Evolutionary conservation across 2,797 vertebrate species (phyloP).

Genomic region (Petrocephalus schoutedeni): DNA sequence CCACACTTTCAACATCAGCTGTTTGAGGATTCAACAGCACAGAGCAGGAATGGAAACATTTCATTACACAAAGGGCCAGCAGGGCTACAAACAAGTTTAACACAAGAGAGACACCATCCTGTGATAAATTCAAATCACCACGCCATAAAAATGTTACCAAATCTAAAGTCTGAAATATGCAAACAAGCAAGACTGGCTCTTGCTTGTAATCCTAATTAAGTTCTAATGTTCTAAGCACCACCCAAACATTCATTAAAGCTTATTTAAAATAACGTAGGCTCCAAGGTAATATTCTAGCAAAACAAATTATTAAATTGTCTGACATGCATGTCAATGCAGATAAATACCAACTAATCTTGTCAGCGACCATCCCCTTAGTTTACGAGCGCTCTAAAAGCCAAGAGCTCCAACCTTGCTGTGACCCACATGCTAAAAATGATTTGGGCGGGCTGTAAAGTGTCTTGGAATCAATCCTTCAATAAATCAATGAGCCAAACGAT

Average conservation of each 20-base stretch:
- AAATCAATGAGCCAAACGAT: conserved; percentile 36
- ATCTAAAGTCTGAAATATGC: not conserved
- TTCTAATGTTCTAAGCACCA: not conserved
- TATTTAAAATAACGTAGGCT: not conserved
- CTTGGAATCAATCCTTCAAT: not conserved
- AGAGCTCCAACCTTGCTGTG: not conserved
- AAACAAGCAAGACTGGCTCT: not conserved
- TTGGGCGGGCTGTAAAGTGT: conserved; percentile 5
- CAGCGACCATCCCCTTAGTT: not conserved
- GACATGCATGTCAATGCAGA: not conserved
- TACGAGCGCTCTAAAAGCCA: not conserved
- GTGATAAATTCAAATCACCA: not conserved
- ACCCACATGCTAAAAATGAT: not conserved
- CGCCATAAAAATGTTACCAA: not conserved
- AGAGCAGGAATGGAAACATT: not conserved
- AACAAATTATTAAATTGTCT: not conserved
- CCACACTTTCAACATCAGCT: not conserved
- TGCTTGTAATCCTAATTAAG: not conserved
- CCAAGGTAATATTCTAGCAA: not conserved
- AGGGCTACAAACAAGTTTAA: not conserved
- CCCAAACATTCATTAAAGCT: not conserved
- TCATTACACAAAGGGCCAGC: not conserved
- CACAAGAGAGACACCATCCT: not conserved
- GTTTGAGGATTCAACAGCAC: not conserved
- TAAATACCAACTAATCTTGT: not conserved